Conservation (phyloP, 2,888 invertebrate genomes). For the Lasiommata megera region DNA sequence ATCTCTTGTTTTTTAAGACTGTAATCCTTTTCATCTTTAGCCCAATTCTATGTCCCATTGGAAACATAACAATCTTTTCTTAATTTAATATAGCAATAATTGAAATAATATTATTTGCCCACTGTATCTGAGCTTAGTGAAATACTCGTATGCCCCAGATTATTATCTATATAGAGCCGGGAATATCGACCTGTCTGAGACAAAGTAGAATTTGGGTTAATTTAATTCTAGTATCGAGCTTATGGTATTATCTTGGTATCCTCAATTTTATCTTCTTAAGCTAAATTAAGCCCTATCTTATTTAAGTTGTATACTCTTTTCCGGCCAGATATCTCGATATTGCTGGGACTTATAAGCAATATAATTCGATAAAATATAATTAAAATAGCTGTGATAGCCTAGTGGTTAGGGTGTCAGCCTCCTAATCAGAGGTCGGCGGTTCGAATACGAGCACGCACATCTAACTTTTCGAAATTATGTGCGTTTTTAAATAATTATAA, state of each 20-base stretch:
- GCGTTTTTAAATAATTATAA: too few relatives aligned
- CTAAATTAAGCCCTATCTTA: slow-evolving; percentile 5
- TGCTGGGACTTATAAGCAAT: neutral
- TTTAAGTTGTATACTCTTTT: neutral
- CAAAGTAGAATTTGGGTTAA: slow-evolving; percentile 13
- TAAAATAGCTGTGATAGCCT: too few relatives aligned
- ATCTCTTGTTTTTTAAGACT: too few relatives aligned
- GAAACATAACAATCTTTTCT: too few relatives aligned
- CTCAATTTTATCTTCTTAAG: slow-evolving; percentile 11
- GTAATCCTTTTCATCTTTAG: too few relatives aligned
- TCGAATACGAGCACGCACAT: too few relatives aligned
- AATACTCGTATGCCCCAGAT: neutral
- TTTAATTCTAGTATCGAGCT: slow-evolving; percentile 16
- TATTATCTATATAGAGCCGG: neutral
- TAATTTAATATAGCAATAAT: too few relatives aligned
- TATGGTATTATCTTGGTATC: slow-evolving; percentile 9
- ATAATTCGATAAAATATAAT: too few relatives aligned
- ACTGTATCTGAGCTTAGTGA: neutral
- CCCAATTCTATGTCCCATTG: too few relatives aligned
- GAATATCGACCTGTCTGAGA: neutral
- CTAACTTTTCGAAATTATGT: too few relatives aligned
- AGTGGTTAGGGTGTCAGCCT: too few relatives aligned
- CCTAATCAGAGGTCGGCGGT: too few relatives aligned
- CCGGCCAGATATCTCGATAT: neutral
- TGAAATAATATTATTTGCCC: neutral